Conservation (phyloP, 2,113 vertebrate species). For the Phrynosoma platyrhinos region DNA sequence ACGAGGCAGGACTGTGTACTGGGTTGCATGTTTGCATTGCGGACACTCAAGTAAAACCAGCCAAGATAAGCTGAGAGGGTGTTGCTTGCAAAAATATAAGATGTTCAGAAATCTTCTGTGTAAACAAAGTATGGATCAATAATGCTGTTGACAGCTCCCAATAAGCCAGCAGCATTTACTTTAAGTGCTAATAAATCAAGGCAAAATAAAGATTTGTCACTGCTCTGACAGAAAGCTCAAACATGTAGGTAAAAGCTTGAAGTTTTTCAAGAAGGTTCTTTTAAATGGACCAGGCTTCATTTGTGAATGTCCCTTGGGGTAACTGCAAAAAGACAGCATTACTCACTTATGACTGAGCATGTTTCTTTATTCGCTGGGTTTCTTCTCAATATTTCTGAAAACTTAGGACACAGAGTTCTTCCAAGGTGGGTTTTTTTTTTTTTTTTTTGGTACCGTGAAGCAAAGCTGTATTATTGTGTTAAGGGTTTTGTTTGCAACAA, state of each 20-base stretch:
- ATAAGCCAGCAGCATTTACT: background rate
- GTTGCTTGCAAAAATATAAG: background rate
- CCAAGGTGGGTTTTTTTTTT: background rate
- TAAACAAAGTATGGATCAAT: background rate
- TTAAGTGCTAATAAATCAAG: slow-evolving; percentile 7
- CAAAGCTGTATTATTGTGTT: slow-evolving; percentile 40
- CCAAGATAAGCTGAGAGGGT: background rate
- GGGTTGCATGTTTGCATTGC: background rate
- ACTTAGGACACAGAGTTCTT: slow-evolving; percentile 15
- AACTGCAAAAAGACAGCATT: background rate
- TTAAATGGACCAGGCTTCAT: background rate
- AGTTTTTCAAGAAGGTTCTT: slow-evolving; percentile 4
- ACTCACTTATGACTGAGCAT: background rate
- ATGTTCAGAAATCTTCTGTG: background rate
- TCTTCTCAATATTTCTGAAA: slow-evolving; percentile 41
- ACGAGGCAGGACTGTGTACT: background rate
- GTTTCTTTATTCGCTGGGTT: slow-evolving; percentile 11
- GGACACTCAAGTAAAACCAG: background rate
- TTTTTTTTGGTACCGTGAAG: slow-evolving; percentile 26
- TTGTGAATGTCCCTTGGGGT: background rate
- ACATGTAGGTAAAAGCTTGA: background rate
- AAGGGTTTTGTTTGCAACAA: slow-evolving; percentile 35
- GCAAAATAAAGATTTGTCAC: slow-evolving; percentile 9
- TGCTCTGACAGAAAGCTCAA: background rate
- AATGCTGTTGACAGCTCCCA: background rate